Conservation (phyloP, 2,113 vertebrate species). For the Pygathrix nemaeus region DNA sequence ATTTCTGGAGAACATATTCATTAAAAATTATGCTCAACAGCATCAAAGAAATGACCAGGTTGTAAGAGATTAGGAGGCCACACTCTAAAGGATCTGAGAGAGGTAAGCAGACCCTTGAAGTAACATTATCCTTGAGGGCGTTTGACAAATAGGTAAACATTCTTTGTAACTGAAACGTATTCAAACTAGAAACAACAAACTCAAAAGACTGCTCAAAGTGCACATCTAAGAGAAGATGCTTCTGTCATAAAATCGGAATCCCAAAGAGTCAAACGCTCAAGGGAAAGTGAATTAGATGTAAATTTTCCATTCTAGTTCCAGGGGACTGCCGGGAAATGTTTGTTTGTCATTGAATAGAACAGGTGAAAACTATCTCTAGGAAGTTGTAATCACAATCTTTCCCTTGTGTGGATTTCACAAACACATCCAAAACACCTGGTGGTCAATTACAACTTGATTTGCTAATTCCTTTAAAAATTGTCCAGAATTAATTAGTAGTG, state of each 20-base stretch:
- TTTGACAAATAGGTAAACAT: background rate
- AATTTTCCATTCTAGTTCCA: background rate
- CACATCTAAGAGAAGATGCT: background rate
- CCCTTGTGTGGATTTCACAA: background rate
- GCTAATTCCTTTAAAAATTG: background rate
- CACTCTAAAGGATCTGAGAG: background rate
- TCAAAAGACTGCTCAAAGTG: background rate
- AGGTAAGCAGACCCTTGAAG: background rate
- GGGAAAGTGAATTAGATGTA: background rate
- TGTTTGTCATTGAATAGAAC: background rate
- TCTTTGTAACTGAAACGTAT: background rate
- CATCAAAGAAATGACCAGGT: background rate
- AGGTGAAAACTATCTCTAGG: background rate
- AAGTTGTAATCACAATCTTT: background rate
- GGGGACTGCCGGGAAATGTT: background rate
- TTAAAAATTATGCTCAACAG: background rate
- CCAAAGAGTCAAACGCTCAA: background rate
- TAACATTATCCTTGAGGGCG: background rate
- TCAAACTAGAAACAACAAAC: background rate
- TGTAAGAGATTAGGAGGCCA: background rate
- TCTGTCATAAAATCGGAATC: background rate
- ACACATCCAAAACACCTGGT: background rate
- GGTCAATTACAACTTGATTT: background rate
- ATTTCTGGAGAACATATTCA: background rate
- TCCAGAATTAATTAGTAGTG: accelerated